Evolutionary conservation across 2,888 invertebrate genomes (phyloP).

Genomic region (Tholera decimalis): DNA sequence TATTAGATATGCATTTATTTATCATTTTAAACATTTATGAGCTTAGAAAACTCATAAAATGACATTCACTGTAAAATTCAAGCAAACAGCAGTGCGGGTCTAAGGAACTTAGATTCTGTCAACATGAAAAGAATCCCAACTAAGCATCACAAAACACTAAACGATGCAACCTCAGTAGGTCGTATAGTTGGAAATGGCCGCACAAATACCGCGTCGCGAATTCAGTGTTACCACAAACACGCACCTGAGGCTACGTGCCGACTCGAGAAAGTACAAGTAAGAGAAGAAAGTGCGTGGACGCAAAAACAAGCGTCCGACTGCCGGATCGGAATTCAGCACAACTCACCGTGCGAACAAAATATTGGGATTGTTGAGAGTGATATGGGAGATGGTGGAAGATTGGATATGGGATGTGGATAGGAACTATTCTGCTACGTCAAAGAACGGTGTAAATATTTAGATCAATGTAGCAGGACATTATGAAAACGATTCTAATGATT

Average conservation of each 20-base stretch:
- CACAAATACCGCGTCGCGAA: constrained; percentile 45
- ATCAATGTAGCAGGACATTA: background rate
- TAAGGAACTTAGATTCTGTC: constrained; percentile 14
- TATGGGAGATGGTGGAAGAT: constrained; percentile 13
- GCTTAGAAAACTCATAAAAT: background rate
- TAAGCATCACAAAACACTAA: constrained; percentile 37
- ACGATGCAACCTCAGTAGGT: constrained; percentile 46
- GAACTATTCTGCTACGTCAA: background rate
- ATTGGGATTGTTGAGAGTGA: constrained; percentile 44
- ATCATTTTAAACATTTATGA: background rate
- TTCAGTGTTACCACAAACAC: constrained; percentile 60
- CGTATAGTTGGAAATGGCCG: constrained; percentile 51
- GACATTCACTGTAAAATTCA: background rate
- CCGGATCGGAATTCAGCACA: constrained; percentile 79
- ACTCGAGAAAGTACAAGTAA: constrained; percentile 85
- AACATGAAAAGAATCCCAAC: constrained; percentile 29
- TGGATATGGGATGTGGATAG: background rate
- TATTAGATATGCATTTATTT: constrained; percentile 12
- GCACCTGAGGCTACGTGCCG: constrained; percentile 69
- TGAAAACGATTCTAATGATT: background rate
- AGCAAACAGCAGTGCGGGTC: background rate
- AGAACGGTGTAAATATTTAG: background rate
- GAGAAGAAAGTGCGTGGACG: constrained; percentile 86
- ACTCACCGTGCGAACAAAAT: constrained; percentile 65
- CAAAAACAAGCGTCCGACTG: constrained; percentile 79